phyloP scores from a whole-genome alignment of 2,888 invertebrate genomes.

The Orthonevra nobilis region DNA sequence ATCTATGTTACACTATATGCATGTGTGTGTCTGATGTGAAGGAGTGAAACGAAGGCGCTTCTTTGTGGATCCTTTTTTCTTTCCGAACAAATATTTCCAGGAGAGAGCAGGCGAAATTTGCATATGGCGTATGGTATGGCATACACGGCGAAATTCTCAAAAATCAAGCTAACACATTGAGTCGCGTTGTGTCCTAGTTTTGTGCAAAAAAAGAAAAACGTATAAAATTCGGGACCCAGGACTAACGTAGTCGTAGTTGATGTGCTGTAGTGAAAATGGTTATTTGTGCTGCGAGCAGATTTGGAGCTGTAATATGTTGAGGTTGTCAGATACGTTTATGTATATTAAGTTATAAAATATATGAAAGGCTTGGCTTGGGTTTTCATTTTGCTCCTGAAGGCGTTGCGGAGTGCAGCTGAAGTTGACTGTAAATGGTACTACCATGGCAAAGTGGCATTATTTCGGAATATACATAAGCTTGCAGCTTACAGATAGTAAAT shows the following conservation, averaged over 20 bases:
- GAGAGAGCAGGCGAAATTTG: slow-evolving; percentile 32
- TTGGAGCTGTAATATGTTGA: slow-evolving; percentile 42
- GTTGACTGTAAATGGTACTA: too few species aligned
- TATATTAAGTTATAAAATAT: slow-evolving; percentile 45
- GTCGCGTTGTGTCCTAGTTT: slow-evolving; percentile 29
- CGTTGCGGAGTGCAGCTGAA: not conserved
- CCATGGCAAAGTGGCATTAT: too few species aligned
- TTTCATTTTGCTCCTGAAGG: too few species aligned
- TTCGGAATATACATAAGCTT: too few species aligned
- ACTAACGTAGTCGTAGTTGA: not conserved
- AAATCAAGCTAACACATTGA: slow-evolving; percentile 51
- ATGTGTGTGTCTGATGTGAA: not conserved
- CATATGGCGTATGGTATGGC: slow-evolving; percentile 34
- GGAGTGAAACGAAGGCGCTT: not conserved
- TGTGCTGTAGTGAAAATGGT: slow-evolving; percentile 26
- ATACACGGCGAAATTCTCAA: not conserved
- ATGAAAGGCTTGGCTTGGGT: slow-evolving; percentile 9
- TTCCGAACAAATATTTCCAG: slow-evolving; percentile 54
- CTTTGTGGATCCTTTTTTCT: too few species aligned
- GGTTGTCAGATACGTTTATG: slow-evolving; percentile 48
- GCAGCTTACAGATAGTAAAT: too few species aligned
- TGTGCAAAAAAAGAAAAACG: too few species aligned
- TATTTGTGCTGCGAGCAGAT: slow-evolving; percentile 48
- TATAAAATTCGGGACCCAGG: slow-evolving; percentile 11
- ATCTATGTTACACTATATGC: not conserved